Base-by-base conservation (phyloP, 2,888 invertebrate species). In the Pachycephus smyrnensis region DNA sequence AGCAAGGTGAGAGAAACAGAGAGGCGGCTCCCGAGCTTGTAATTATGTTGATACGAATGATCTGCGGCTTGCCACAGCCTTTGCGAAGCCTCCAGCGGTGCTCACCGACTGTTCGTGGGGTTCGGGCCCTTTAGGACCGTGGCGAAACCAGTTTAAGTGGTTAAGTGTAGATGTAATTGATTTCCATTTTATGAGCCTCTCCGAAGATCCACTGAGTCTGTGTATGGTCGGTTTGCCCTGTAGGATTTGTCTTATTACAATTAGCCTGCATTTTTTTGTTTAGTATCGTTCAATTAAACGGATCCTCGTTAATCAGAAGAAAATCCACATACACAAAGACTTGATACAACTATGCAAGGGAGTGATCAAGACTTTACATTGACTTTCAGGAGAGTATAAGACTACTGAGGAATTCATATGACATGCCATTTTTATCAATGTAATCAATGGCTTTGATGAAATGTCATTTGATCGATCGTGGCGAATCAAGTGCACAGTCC, bases 41-140 rank as follows among this genome's bases (percentile, higher is more conserved):
- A 91, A 91, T 91, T 91, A 91, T 90, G 91, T 91, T 91, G 91
- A 91, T 91, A 91, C 91, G 91, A 91, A 91, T 91, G 91, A 91
- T 91, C 91, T 91, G 90, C 90, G 90, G 91, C 90, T 80, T 76
- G 90, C 91, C 90, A 86, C 90, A 90, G 87, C 89, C 87, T 87
- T 23, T 85, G 80, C 78, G 82, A 84, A 86, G 89, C 90, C 89
- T 85, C 86, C 87, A 90, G 90, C 90, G 87, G 85, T 89, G 89
- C 87, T 90, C 88, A 89, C 89, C 88, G 88, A 86, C 89, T 89
- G 88, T 86, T 76, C 31, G 71, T 71, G 55, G 32, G 75, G 79
- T 77, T 77, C 74, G 79, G 82, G 85, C 23, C 55, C 88, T 88
- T 89, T 88, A 88, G 87, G 89, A 90, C 89, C 91, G 90, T 91